Evolutionary conservation across 2,797 vertebrate species (phyloP).

Genomic region (Geotrypetes seraphini): DNA sequence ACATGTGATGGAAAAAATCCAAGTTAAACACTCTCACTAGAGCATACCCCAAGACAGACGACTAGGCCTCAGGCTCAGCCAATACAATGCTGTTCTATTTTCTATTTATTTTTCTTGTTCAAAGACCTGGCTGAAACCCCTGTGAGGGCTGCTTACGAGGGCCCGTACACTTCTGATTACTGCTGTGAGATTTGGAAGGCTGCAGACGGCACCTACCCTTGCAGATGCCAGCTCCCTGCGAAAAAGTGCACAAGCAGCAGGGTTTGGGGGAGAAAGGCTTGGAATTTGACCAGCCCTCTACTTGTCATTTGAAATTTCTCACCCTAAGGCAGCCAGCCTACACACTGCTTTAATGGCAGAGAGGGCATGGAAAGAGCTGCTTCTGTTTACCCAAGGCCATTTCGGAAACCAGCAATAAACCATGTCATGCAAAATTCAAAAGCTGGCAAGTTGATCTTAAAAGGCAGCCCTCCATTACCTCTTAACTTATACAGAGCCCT

Average conservation of each 20-base stretch:
- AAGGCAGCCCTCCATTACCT: conserved; percentile 25
- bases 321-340: conserved; percentile 51
- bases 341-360: conserved; percentile 61
- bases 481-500: conserved; percentile 22
- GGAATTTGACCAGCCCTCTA: no score
- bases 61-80: conserved; percentile 59
- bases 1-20: conserved; percentile 79
- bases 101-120: conserved; percentile 86
- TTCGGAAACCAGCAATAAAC: conserved; percentile 60
- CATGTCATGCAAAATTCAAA: conserved; percentile 23
- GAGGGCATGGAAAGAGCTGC: conserved; percentile 39
- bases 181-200: conserved; percentile 59
- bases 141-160: conserved; percentile 66
- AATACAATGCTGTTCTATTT: conserved; percentile 69
- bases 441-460: no score
- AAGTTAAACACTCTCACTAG: conserved; percentile 80
- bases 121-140: conserved; percentile 75
- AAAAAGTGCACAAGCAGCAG: conserved; percentile 39
- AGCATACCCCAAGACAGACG: conserved; percentile 73
- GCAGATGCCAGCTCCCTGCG: conserved; percentile 58
- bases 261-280: conserved; percentile 18
- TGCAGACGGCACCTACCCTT: conserved; percentile 38
- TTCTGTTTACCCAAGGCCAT: conserved; percentile 43
- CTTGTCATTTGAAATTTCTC: conserved; percentile 44
- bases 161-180: conserved; percentile 58